A percentile compares a stretch with the other conserved stretches of the same genome.
Conservation (phyloP, 1,140 invertebrate genomes). For the Trachelipus rathkii region DNA sequence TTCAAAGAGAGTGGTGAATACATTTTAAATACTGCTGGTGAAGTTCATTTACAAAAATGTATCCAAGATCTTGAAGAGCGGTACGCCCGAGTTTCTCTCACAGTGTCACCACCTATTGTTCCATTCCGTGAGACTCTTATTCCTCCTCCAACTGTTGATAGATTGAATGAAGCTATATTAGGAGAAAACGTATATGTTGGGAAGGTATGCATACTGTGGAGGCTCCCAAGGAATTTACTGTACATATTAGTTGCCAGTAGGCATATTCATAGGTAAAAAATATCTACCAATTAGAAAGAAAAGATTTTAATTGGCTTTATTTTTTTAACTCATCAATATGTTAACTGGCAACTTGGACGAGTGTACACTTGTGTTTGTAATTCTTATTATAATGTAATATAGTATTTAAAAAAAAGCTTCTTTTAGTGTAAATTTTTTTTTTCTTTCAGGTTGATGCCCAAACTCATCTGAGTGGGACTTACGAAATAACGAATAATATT, state of each 20-base stretch:
- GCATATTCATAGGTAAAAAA: too few relatives aligned
- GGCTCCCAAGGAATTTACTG: too few relatives aligned
- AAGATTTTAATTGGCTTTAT: too few relatives aligned
- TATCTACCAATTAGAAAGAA: too few relatives aligned
- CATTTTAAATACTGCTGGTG: slow-evolving; percentile 91
- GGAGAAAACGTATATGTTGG: slow-evolving; percentile 55
- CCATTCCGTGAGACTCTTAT: slow-evolving; percentile 93
- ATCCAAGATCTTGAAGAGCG: slow-evolving; percentile 70
- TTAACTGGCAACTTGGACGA: too few relatives aligned
- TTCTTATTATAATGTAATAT: too few relatives aligned
- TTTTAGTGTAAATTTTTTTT: too few relatives aligned
- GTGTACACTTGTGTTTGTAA: too few relatives aligned
- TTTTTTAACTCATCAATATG: too few relatives aligned
- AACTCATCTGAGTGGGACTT: neutral
- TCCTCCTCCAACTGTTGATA: slow-evolving; percentile 72
- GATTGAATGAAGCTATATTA: slow-evolving; percentile 82
- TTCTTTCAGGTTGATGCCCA: neutral
- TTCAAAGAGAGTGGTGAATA: slow-evolving; percentile 93
- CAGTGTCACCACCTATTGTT: slow-evolving; percentile 91
- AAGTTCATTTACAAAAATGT: slow-evolving; percentile 95
- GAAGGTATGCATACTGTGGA: slow-evolving; percentile 61
- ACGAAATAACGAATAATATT: slow-evolving; percentile 50
- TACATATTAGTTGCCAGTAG: too few relatives aligned
- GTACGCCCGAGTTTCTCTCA: slow-evolving; percentile 77
- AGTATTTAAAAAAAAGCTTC: too few relatives aligned